phyloP scores from a whole-genome alignment of 2,888 invertebrate genomes.

The Allygus modestus region DNA sequence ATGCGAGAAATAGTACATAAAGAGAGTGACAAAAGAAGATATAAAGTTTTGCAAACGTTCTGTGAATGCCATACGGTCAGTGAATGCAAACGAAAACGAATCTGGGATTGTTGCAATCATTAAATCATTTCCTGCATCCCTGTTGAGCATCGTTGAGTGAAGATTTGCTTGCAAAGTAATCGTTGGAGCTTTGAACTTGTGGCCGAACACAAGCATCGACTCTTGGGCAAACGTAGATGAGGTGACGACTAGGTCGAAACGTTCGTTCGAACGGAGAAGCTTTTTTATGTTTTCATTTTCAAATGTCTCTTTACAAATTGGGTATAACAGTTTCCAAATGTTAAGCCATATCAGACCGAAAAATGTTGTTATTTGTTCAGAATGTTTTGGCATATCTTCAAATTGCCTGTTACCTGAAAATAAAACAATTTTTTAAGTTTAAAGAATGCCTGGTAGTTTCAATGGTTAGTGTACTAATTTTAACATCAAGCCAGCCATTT shows the following conservation, averaged over 20 bases:
- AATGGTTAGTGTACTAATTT: no score
- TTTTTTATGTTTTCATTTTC: slow-evolving; percentile 38
- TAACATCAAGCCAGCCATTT: no score
- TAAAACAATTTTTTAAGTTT: background rate
- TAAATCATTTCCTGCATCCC: slow-evolving; percentile 23
- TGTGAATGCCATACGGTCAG: slow-evolving; percentile 51
- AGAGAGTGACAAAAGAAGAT: background rate
- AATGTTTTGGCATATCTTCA: slow-evolving; percentile 16
- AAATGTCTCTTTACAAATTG: slow-evolving; percentile 37
- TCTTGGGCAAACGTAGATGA: slow-evolving; percentile 37
- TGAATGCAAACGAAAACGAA: background rate
- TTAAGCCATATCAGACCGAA: slow-evolving; percentile 18
- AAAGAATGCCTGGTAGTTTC: no score
- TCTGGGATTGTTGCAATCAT: slow-evolving; percentile 23
- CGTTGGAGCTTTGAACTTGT: slow-evolving; percentile 35
- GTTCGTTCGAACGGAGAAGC: slow-evolving; percentile 26
- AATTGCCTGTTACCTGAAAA: slow-evolving; percentile 6
- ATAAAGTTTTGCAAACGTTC: slow-evolving; percentile 34
- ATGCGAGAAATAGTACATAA: slow-evolving; percentile 62
- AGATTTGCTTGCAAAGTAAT: background rate
- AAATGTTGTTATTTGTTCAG: background rate
- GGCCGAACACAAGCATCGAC: slow-evolving; percentile 46
- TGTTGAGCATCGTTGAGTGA: background rate
- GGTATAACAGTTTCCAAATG: background rate
- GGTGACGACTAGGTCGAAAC: slow-evolving; percentile 39